Evolutionary conservation across 2,797 vertebrate genomes (phyloP).

Genomic region (Argya squamiceps): DNA sequence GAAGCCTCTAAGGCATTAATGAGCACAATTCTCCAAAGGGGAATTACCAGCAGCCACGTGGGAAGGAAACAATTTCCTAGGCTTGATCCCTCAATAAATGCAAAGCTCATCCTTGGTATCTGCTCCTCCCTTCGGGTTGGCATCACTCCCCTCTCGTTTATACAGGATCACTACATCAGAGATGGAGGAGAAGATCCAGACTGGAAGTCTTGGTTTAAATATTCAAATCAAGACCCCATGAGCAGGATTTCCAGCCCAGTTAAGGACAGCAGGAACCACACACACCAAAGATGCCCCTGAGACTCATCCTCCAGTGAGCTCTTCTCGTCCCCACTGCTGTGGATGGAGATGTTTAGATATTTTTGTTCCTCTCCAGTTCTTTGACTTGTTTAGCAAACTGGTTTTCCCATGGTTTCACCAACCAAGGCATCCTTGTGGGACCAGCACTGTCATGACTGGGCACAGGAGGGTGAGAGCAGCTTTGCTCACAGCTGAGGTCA

Average conservation of each 20-base stretch:
- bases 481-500: not conserved
- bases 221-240: not conserved
- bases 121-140: not conserved
- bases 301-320: not conserved
- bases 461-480: not conserved
- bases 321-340: not conserved
- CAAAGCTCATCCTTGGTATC: not conserved
- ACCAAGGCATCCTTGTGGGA: not conserved
- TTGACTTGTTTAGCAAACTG: not conserved
- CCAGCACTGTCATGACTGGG: not conserved
- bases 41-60: not conserved
- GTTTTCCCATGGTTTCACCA: not conserved
- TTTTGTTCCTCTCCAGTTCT: not conserved
- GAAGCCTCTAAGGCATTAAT: slow-evolving; percentile 39
- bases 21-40: not conserved
- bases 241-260: not conserved
- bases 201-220: not conserved
- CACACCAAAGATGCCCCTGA: not conserved
- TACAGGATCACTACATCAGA: not conserved
- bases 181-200: not conserved
- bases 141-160: not conserved
- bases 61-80: slow-evolving; percentile 46
- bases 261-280: not conserved
- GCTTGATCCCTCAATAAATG: slow-evolving; percentile 30
- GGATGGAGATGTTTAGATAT: not conserved